Conservation (phyloP, 2,888 invertebrate genomes). For the Agonopterix alstromeriana region DNA sequence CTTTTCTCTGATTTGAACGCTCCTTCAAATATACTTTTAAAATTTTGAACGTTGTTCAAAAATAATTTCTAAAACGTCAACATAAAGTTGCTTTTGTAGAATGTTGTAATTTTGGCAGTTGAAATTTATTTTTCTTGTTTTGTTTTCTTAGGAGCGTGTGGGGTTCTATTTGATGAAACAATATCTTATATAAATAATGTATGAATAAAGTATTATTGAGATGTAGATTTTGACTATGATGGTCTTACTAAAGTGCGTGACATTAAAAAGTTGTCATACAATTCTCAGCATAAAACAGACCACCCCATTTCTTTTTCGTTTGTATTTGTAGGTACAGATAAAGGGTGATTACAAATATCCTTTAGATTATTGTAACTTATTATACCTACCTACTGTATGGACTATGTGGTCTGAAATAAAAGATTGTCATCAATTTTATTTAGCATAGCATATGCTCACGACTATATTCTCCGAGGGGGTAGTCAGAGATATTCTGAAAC, state of each 20-base stretch:
- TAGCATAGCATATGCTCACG: too few relatives aligned
- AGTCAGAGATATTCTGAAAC: too few relatives aligned
- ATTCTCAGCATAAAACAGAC: too few relatives aligned
- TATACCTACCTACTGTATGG: too few relatives aligned
- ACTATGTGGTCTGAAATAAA: too few relatives aligned
- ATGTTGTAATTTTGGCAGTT: conserved; percentile 1
- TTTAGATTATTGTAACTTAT: too few relatives aligned
- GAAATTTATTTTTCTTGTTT: conserved; percentile 2
- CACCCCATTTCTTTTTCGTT: too few relatives aligned
- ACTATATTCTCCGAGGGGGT: too few relatives aligned
- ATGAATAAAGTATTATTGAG: conserved; percentile 24
- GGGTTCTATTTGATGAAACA: conserved; percentile 37
- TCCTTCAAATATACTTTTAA: conserved; percentile 27
- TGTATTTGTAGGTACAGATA: too few relatives aligned
- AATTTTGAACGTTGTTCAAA: conserved; percentile 7
- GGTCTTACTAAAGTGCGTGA: neutral
- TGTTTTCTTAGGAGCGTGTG: conserved; percentile 25
- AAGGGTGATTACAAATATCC: too few relatives aligned
- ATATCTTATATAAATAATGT: conserved; percentile 32
- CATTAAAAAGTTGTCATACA: too few relatives aligned
- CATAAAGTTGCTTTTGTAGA: neutral
- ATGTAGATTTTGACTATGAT: neutral
- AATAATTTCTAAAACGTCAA: conserved; percentile 10
- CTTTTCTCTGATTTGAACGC: conserved; percentile 47
- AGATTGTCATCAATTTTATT: too few relatives aligned